A percentile compares a stretch with the other conserved stretches of the same genome.
Evolutionary conservation across 2,113 vertebrate species (phyloP).

Genomic region (Cephalopholis sonnerati): DNA sequence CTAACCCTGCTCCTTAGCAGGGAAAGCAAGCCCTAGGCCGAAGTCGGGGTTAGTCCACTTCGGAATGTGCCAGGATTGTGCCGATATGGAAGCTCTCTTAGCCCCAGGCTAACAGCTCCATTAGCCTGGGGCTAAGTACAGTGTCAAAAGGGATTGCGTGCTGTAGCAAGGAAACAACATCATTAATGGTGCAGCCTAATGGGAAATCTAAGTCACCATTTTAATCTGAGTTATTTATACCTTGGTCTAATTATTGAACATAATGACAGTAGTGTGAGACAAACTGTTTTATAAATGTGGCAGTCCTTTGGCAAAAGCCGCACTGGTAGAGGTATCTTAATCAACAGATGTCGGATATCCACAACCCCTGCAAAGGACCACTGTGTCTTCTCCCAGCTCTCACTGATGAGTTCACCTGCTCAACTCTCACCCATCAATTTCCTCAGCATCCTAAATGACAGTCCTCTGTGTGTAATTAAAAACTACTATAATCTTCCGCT

Average conservation of each 20-base stretch:
- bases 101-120: no score
- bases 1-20: no score
- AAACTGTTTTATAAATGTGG: not conserved
- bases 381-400: not conserved
- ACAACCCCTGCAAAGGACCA: no score
- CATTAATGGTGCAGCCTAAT: not conserved
- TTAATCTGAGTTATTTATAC: not conserved
- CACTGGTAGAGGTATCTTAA: not conserved
- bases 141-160: not conserved
- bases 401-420: not conserved
- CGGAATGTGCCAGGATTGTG: no score
- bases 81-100: no score
- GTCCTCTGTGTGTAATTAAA: slow-evolving; percentile 48
- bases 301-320: not conserved
- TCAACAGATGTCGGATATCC: not conserved
- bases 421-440: not conserved
- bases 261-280: no score
- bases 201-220: not conserved
- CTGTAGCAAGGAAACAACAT: not conserved
- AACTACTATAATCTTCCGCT: slow-evolving; percentile 2
- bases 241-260: not conserved
- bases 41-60: no score
- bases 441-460: not conserved
- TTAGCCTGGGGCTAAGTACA: no score
- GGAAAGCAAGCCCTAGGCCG: no score